phyloP scores from a whole-genome alignment of 2,888 invertebrate species.

The Rhingia rostrata region DNA sequence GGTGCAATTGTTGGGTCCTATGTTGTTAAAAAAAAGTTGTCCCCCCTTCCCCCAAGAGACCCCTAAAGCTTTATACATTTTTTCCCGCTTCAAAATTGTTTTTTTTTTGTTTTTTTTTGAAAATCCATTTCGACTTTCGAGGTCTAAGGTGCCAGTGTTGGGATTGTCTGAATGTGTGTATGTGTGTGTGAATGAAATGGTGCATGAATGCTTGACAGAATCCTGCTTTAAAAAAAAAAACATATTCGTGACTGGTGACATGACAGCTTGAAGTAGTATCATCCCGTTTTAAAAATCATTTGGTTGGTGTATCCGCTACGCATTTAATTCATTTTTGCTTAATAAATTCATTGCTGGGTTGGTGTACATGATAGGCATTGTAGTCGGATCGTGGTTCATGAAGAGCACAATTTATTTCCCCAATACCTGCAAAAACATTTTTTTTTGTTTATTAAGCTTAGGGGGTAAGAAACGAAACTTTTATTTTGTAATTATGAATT shows the following conservation, averaged over 20 bases:
- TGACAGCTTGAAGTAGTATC: neutral
- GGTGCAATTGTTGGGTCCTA: slow-evolving; percentile 64
- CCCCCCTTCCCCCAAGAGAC: neutral
- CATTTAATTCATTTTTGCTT: slow-evolving; percentile 8
- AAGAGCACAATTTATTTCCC: slow-evolving; percentile 14
- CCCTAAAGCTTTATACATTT: slow-evolving; percentile 11
- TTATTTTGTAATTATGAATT: slow-evolving; percentile 48
- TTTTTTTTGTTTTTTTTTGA: slow-evolving; percentile 7
- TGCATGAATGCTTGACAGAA: slow-evolving; percentile 23
- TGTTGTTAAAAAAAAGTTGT: slow-evolving; percentile 5
- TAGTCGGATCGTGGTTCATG: slow-evolving; percentile 23
- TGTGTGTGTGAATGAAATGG: slow-evolving; percentile 4
- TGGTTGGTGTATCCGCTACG: slow-evolving; percentile 36
- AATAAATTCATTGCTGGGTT: slow-evolving; percentile 34
- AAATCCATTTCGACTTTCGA: too few relatives aligned
- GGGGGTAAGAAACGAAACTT: slow-evolving; percentile 7
- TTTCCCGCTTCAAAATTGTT: slow-evolving; percentile 11
- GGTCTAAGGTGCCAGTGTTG: slow-evolving; percentile 63
- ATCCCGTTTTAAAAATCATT: neutral
- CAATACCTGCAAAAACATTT: slow-evolving; percentile 10
- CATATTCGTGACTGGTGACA: slow-evolving; percentile 38
- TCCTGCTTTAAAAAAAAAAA: slow-evolving; percentile 8
- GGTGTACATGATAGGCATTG: slow-evolving; percentile 37
- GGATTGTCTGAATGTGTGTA: slow-evolving; percentile 34
- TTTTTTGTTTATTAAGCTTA: slow-evolving; percentile 13